Conservation (phyloP, 2,113 vertebrate species). For the Ctenomys sociabilis region DNA sequence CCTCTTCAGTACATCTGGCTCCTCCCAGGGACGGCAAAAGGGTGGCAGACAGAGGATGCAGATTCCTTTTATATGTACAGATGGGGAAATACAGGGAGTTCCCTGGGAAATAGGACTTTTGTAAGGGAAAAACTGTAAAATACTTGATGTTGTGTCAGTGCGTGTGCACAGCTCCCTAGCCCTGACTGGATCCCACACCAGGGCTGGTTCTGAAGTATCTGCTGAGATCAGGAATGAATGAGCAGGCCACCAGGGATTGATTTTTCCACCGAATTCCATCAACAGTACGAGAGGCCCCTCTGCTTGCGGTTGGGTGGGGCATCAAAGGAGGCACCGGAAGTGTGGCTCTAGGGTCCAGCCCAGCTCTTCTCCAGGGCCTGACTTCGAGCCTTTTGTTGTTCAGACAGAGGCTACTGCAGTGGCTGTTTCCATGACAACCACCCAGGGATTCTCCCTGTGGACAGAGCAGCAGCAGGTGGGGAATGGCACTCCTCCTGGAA, state of each 20-base stretch:
- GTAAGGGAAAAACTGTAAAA: too few species aligned
- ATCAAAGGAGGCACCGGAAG: fast-evolving
- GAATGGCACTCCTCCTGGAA: not conserved
- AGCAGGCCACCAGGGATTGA: too few species aligned
- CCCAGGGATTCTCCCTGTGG: not conserved
- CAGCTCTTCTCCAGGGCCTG: not conserved
- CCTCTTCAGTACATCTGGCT: not conserved
- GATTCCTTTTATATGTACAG: not conserved
- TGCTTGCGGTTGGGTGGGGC: fast-evolving
- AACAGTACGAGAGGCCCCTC: not conserved
- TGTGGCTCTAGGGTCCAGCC: not conserved
- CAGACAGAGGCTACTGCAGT: slow-evolving; percentile 43
- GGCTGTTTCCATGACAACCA: slow-evolving; percentile 56
- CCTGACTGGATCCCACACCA: not conserved
- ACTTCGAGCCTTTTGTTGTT: slow-evolving; percentile 27
- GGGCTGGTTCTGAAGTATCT: not conserved
- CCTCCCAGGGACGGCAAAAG: not conserved
- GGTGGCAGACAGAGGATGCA: not conserved
- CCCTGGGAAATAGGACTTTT: not conserved
- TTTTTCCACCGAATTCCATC: not conserved
- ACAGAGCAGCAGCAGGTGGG: not conserved
- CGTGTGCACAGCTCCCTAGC: fast-evolving
- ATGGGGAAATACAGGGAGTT: not conserved
- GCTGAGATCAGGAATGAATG: not conserved
- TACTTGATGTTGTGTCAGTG: not conserved